A percentile compares a stretch with the other conserved stretches of the same genome.
These are phyloP conservation scores for Neuroterus valhalla DNA, from an alignment of 1,140 invertebrate species.

Conservation along the genomic window DNA sequence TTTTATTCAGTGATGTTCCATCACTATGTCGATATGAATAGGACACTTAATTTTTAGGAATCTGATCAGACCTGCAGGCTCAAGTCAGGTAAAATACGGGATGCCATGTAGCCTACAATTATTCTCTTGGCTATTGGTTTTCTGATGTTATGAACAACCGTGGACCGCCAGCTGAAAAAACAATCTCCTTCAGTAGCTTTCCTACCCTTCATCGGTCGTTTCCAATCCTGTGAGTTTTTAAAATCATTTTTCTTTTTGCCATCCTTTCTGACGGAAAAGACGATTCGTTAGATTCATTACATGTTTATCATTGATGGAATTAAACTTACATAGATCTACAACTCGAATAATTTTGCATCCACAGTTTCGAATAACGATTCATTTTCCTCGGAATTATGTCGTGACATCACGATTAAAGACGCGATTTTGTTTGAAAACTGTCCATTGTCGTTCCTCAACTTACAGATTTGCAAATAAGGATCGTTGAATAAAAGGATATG, in stretches of 20 bases:
- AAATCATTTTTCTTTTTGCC: not conserved
- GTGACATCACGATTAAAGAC: not conserved
- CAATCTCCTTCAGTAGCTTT: not conserved
- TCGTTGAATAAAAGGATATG: not conserved
- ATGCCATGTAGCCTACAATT: constrained; percentile 12
- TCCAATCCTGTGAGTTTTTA: no score
- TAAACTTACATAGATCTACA: not conserved
- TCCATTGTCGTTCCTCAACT: constrained; percentile 18
- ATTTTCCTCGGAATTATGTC: not conserved
- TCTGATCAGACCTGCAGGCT: not conserved
- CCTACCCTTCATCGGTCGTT: not conserved
- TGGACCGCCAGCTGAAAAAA: not conserved
- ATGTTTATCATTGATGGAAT: not conserved
- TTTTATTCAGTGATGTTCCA: no score
- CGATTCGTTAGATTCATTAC: not conserved
- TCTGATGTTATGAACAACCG: constrained; percentile 31
- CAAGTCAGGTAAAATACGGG: not conserved
- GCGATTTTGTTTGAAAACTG: not conserved
- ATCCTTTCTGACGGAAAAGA: not conserved
- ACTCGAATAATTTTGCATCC: not conserved
- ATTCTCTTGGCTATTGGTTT: constrained; percentile 39
- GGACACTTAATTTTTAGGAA: no score
- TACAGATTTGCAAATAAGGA: not conserved
- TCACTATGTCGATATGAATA: no score
- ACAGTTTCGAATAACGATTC: not conserved